Evolutionary conservation across 2,797 vertebrate species (phyloP).

Genomic region (Lateolabrax maculatus): DNA sequence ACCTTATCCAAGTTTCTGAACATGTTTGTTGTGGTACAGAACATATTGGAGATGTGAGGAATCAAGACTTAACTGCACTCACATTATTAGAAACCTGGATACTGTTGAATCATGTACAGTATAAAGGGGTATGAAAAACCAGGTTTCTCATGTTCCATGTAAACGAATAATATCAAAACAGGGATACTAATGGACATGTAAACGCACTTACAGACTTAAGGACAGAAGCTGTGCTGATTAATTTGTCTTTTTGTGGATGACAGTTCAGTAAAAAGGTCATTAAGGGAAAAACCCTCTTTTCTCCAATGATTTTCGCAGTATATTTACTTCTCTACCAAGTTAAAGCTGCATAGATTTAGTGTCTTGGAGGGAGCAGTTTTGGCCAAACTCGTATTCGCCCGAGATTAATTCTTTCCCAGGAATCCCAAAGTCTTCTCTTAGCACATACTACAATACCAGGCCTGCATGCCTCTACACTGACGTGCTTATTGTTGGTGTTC

Average conservation of each 20-base stretch:
- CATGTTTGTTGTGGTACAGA: too few species aligned
- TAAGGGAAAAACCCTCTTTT: slow-evolving; percentile 24
- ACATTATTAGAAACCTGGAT: too few species aligned
- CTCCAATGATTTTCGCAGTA: slow-evolving; percentile 10
- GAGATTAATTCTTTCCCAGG: slow-evolving; percentile 38
- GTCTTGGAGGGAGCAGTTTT: slow-evolving; percentile 16
- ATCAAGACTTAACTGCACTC: too few species aligned
- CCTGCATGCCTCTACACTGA: slow-evolving; percentile 25
- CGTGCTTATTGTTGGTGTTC: slow-evolving; percentile 44
- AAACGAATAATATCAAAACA: too few species aligned
- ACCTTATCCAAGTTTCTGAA: too few species aligned
- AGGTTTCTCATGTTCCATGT: too few species aligned
- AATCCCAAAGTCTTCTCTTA: slow-evolving; percentile 32
- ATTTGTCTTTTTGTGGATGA: slow-evolving; percentile 49
- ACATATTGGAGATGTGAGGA: too few species aligned
- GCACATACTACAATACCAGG: slow-evolving; percentile 15
- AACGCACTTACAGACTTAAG: too few species aligned
- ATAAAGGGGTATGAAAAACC: too few species aligned
- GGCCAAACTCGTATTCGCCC: slow-evolving; percentile 11
- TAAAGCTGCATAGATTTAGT: slow-evolving; percentile 30
- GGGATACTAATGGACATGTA: too few species aligned
- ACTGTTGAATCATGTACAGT: too few species aligned
- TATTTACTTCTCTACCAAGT: slow-evolving; percentile 26
- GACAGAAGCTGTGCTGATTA: slow-evolving; percentile 52
- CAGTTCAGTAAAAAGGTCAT: slow-evolving; percentile 37